Evolutionary conservation across 2,888 invertebrate species (phyloP), one percentile per base, ranked within the genome.

Genomic region (Abrostola triplasia): DNA sequence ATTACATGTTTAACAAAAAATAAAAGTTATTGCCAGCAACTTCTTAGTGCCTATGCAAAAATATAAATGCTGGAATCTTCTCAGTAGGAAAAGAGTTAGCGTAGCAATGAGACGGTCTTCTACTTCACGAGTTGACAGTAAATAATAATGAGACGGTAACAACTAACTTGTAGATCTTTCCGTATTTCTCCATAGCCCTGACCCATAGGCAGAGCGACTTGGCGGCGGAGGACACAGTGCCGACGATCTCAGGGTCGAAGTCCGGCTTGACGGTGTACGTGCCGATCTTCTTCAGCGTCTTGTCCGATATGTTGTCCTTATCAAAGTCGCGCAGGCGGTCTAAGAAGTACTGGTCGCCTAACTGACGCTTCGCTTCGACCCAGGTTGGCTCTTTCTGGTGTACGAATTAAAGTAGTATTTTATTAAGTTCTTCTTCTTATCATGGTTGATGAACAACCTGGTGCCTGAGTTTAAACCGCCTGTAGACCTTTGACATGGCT

Each of bases 201-300:
- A 98, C 98, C 98, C 98, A 98, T 84, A 97, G 96, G 85, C 98
- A 98, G 36, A 98, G 93, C 0, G 98, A 98, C 90, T 98, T 98
- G 24, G 98, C 98, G 0, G 98, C 98, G 0, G 95, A 83, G 0
- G 98, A 98, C 44, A 98, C 98, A 1, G 96, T 94, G 0, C 98
- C 98, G 0, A 98, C 97, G 83, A 98, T 98, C 60, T 98, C 97
- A 0, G 98, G 98, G 59, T 98, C 97, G 84, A 98, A 97, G 87
- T 98, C 98, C 0, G 97, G 96, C 89, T 97, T 97, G 38, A 95
- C 95, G 0, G 97, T 97, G 86, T 98, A 98, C 0, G 95, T 95
- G 24, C 87, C 96, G 66, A 98, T 97, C 88, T 97, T 97, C 88
- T 97, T 97, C 53, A 98, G 88, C 0, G 97, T 97, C 85, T 97